These are phyloP conservation scores for Drosophila lacteicornis DNA, from an alignment of 1,140 invertebrate genomes.

Conservation along the genomic window DNA sequence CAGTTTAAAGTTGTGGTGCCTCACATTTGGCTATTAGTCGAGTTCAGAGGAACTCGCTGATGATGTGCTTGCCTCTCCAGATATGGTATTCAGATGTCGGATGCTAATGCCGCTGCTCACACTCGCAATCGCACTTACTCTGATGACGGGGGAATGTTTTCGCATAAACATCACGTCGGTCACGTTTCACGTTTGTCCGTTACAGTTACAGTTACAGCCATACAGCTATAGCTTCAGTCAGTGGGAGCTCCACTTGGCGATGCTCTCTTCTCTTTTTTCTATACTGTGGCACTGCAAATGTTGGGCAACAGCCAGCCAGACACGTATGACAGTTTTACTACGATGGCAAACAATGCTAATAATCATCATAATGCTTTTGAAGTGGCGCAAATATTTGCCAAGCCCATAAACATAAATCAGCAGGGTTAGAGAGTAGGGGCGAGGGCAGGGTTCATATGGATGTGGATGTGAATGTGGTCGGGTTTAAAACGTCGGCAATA, in stretches of 20 bases:
- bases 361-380: conserved; percentile 70
- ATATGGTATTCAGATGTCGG: conserved; percentile 8
- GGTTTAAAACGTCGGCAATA: conserved; percentile 44
- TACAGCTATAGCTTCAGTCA: conserved; percentile 30
- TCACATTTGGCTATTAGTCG: conserved; percentile 63
- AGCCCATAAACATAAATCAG: conserved; percentile 77
- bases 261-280: conserved; percentile 36
- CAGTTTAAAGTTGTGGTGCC: conserved; percentile 25
- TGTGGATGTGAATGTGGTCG: background rate
- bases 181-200: conserved; percentile 72
- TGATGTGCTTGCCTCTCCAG: conserved; percentile 35
- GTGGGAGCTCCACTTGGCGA: conserved; percentile 38
- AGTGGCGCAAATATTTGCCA: conserved; percentile 75
- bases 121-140: conserved; percentile 34
- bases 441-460: background rate
- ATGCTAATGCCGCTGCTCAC: conserved; percentile 39
- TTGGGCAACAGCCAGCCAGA: conserved; percentile 58
- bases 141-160: conserved; percentile 49
- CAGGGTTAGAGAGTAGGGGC: conserved; percentile 5
- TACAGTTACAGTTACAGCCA: conserved; percentile 50
- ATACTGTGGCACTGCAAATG: conserved; percentile 56
- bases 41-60: conserved; percentile 45
- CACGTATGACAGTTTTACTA: conserved; percentile 78
- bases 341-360: conserved; percentile 74
- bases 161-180: conserved; percentile 79